Conservation (phyloP, 2,888 invertebrate genomes). For the Cancer borealis region DNA sequence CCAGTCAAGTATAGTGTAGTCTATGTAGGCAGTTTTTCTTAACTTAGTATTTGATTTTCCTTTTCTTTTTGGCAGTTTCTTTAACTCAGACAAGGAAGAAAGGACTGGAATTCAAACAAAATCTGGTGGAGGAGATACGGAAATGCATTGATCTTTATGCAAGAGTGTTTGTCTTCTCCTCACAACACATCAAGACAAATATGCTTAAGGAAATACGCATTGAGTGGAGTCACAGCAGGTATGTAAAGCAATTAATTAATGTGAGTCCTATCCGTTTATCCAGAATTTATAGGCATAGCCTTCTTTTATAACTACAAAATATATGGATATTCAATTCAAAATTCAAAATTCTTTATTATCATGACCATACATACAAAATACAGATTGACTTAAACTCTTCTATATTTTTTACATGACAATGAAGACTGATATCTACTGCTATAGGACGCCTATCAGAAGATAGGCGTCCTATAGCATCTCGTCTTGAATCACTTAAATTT, state of each 20-base stretch:
- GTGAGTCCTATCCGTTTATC: background rate
- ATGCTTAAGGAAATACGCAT: conserved; percentile 91
- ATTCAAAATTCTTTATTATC: too few relatives aligned
- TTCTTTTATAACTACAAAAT: background rate
- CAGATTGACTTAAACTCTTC: too few relatives aligned
- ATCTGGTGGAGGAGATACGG: conserved; percentile 92
- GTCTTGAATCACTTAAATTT: too few relatives aligned
- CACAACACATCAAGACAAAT: conserved; percentile 94
- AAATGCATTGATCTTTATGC: conserved; percentile 90
- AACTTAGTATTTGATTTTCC: background rate
- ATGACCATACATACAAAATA: too few relatives aligned
- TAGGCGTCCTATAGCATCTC: too few relatives aligned
- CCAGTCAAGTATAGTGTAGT: too few relatives aligned
- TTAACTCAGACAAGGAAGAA: conserved; percentile 96
- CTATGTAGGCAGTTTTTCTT: background rate
- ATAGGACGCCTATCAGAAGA: too few relatives aligned
- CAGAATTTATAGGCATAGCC: background rate
- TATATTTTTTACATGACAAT: too few relatives aligned
- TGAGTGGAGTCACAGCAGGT: conserved; percentile 92
- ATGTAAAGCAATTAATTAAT: conserved; percentile 48
- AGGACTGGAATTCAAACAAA: conserved; percentile 92
- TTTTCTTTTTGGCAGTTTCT: conserved; percentile 79
- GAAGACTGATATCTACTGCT: too few relatives aligned
- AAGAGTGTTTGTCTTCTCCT: conserved; percentile 92
- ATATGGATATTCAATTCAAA: background rate